These are phyloP conservation scores for Epirrhoe tristata DNA, from an alignment of 2,888 invertebrate genomes.

Conservation along the genomic window DNA sequence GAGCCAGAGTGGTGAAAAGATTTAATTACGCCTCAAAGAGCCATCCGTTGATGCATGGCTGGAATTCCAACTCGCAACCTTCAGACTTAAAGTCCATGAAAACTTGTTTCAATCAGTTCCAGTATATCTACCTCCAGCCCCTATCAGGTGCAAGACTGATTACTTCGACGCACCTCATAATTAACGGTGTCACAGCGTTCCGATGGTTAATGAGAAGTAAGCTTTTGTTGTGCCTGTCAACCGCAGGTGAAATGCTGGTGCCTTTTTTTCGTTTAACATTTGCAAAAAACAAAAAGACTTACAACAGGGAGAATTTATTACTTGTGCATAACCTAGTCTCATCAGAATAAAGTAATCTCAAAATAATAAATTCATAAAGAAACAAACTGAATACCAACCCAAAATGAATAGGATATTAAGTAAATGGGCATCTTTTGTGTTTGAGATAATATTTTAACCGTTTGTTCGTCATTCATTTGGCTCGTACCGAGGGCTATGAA, in stretches of 20 bases:
- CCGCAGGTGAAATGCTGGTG: not conserved
- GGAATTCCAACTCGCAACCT: too few species aligned
- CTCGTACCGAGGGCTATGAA: conserved; percentile 61
- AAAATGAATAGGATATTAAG: conserved; percentile 66
- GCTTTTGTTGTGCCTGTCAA: conserved; percentile 14
- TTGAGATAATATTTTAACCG: conserved; percentile 66
- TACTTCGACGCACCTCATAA: conserved; percentile 76
- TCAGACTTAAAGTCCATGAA: too few species aligned
- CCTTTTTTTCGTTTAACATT: not conserved
- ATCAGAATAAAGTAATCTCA: conserved; percentile 12
- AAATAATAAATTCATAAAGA: conserved; percentile 17
- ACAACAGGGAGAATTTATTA: too few species aligned
- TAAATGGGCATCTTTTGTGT: conserved; percentile 68
- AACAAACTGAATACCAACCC: conserved; percentile 29
- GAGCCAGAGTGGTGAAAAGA: too few species aligned
- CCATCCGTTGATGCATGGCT: too few species aligned
- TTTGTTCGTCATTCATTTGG: conserved; percentile 64
- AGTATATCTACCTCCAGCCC: conserved; percentile 19
- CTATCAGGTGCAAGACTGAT: conserved; percentile 76
- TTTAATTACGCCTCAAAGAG: too few species aligned
- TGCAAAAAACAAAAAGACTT: too few species aligned
- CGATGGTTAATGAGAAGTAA: conserved; percentile 20
- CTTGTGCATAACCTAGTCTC: not conserved
- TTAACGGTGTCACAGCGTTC: conserved; percentile 67
- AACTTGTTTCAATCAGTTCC: conserved; percentile 7